Base-by-base conservation (phyloP, 2,797 vertebrate genomes). In the Tenualosa thibaudeaui region DNA sequence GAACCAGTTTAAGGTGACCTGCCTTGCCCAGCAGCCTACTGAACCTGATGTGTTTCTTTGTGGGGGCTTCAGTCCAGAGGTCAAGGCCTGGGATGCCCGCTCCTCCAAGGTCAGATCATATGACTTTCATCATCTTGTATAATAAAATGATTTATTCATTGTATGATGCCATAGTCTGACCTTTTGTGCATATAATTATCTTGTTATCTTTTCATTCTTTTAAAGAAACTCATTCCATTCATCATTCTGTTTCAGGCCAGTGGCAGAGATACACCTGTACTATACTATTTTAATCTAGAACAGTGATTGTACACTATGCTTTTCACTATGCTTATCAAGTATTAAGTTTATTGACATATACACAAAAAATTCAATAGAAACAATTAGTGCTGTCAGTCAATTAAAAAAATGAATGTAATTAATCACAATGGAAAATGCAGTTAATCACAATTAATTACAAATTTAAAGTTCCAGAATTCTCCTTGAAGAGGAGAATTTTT, bases 71-170 rank as follows among this genome's bases (percentile, higher is more conserved):
- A 97, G 97, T 90, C 90, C 98, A 0, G 93, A 92, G 87, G 95
- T 99, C 91, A 97, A 96, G 89, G 97, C 98, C 9, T 99, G 98
- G 98, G 98, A 99, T 91, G 85, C 95, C 60, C 96, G 98, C 89
- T 94, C 91, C 82, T 90, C 94, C 90, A 97, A 98, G 97, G 98
- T 95, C 84, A 91, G 87, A 56, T 43, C 54, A 9, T 46, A 7
- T 22, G 37, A 22, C 40, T 71, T 31, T 71, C 12, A 71, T 65
- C 0, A 65, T 12, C 6, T 62, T 62, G 8, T 24, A 62, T 24
- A 8, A 60, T 60, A 24, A n/a, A 24, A 9, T 62, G n/a, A n/a
- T 24, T 62, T 7, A 40, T 37, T 24, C 58, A 40, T 37, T 71
- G 13, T 71, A 26, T 15, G 31, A 40, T 71, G 3, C 60, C 3